phyloP scores from a whole-genome alignment of 2,797 vertebrate species.

The Oryzias sinensis region DNA sequence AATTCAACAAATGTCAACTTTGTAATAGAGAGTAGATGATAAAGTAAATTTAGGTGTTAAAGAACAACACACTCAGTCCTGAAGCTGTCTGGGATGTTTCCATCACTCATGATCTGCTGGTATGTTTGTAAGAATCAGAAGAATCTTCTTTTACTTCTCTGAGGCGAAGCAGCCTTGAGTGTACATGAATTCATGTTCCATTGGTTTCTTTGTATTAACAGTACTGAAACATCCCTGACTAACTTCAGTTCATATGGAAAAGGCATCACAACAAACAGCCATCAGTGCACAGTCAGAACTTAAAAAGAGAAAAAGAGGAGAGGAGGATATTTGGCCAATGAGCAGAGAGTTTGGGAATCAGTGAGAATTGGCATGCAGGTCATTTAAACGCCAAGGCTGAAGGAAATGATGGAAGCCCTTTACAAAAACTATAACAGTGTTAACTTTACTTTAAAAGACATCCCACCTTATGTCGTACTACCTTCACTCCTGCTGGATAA shows the following conservation, averaged over 20 bases:
- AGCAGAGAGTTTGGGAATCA: slow-evolving; percentile 28
- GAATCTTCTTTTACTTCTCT: too few relatives aligned
- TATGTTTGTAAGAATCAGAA: too few relatives aligned
- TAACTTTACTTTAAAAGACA: slow-evolving; percentile 38
- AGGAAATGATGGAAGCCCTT: slow-evolving; percentile 73
- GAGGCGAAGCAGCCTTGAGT: too few relatives aligned
- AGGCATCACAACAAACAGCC: slow-evolving; percentile 56
- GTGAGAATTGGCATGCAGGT: slow-evolving; percentile 81
- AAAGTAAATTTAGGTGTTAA: background rate
- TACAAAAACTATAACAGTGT: slow-evolving; percentile 56
- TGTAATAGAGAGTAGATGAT: background rate
- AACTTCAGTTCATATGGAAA: slow-evolving; percentile 42
- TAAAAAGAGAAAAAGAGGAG: slow-evolving; percentile 53
- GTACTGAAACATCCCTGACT: slow-evolving; percentile 49
- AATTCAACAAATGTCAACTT: too few relatives aligned
- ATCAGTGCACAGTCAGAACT: slow-evolving; percentile 45
- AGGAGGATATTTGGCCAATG: slow-evolving; percentile 31
- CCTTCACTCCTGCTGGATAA: slow-evolving; percentile 30
- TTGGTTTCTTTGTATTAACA: slow-evolving; percentile 2
- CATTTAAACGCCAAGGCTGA: slow-evolving; percentile 89
- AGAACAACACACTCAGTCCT: slow-evolving; percentile 26
- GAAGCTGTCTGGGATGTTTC: slow-evolving; percentile 46
- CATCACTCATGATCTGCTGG: slow-evolving; percentile 5
- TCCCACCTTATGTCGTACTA: slow-evolving; percentile 30
- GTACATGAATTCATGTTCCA: too few relatives aligned